phyloP scores from a whole-genome alignment of 2,888 invertebrate species.

The Erynnis tages region DNA sequence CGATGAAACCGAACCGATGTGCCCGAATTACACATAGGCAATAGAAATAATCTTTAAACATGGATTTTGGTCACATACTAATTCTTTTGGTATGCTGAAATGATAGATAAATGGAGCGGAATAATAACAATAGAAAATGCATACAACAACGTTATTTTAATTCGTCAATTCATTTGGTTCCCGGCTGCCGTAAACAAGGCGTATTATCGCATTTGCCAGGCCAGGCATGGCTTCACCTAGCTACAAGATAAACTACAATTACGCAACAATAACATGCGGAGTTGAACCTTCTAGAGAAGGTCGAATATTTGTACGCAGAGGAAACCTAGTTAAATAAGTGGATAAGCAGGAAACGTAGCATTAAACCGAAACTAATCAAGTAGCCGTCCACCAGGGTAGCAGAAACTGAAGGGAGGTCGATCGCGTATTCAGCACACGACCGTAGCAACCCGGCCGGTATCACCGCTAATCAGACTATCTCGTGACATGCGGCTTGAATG shows the following conservation, averaged over 20 bases:
- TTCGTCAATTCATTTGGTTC: conserved; percentile 15
- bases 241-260: conserved; percentile 25
- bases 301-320: conserved; percentile 1
- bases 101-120: neutral
- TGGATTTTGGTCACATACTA: too few relatives aligned
- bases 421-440: conserved; percentile 48
- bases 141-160: conserved; percentile 4
- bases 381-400: conserved; percentile 28
- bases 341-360: conserved; percentile 26
- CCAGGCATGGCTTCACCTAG: conserved; percentile 23
- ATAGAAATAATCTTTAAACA: too few relatives aligned
- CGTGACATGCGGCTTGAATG: conserved; percentile 47
- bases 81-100: neutral
- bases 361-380: conserved; percentile 30
- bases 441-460: conserved; percentile 40
- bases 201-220: conserved; percentile 23
- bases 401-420: conserved; percentile 33
- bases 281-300: conserved; percentile 1
- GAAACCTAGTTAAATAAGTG: conserved; percentile 18
- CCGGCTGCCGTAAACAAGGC: conserved; percentile 5
- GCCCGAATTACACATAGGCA: neutral
- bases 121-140: conserved; percentile 2
- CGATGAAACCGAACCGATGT: neutral
- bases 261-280: conserved; percentile 16
- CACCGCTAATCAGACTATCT: conserved; percentile 63